Evolutionary conservation across 2,113 vertebrate species (phyloP), one percentile per base, ranked within the genome.

Genomic region (Garra rufa): DNA sequence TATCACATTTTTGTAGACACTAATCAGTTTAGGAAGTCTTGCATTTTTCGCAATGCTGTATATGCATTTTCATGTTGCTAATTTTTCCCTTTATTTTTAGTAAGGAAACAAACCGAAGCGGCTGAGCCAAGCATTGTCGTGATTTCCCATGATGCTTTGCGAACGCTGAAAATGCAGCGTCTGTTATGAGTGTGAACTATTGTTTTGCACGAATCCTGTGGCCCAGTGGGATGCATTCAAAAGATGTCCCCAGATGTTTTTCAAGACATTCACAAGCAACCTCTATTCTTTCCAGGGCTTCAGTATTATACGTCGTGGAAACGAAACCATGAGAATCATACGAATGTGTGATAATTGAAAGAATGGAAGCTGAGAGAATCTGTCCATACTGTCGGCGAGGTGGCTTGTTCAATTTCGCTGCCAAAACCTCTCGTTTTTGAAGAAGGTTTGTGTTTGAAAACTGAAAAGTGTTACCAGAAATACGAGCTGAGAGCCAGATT

Each of bases 301-400:
- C 44, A 50, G 50, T 43, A 30, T 76, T 80, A n/a, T 17, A 43
- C 83, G 7, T 70, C 11, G n/a, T 9, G 5, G 71, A 21, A 38
- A n/a, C 61, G 17, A 81, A 21, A 78, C 34, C 55, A 55, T 15
- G 38, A n/a, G 34, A 69, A 76, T 55, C 26, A 28, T 15, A 21
- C 63, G 26, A 74, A 19, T 57, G 63, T 38, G 65, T 84, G 85
- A 73, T 85, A 87, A 87, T 83, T 76, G 73, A 86, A 85, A 34
- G 11, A 21, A 71, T 43, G 81, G 57, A n/a, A 84, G 57, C 82
- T 70, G 59, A 55, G 46, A 59, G 24, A 77, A 70, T 38, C 43
- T 26, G 3, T 67, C 59, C 26, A 13, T 30, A 30, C 43, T 65
- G 15, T 6, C n/a, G 11, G 77, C 9, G 21, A 65, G 38, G 43